Conservation (phyloP, 53 echinoderm and acorn worm genomes). For the Paelopatides confundens region DNA sequence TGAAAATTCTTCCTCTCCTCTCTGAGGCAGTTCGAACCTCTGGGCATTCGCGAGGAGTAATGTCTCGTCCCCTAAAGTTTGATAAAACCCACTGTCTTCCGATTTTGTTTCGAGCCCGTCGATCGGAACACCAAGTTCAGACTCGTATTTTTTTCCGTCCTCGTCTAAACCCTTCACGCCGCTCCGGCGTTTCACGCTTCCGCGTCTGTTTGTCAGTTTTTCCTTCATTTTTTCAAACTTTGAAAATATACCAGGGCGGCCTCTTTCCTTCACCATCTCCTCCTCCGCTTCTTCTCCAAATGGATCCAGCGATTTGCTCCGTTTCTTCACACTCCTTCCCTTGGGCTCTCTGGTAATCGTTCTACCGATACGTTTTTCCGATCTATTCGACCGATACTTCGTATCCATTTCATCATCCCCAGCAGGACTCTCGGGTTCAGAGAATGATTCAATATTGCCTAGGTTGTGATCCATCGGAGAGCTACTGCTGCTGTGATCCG, state of each 20-base stretch:
- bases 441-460: constrained; percentile 74
- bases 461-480: constrained; percentile 63
- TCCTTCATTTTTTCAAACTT: constrained; percentile 81
- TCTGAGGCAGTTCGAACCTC: constrained; percentile 20
- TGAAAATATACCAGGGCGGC: constrained; percentile 88
- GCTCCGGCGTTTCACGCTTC: constrained; percentile 81
- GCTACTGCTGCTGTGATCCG: constrained; percentile 66
- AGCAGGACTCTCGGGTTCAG: constrained; percentile 89
- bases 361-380: constrained; percentile 75
- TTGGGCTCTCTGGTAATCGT: constrained; percentile 76
- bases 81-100: constrained; percentile 92
- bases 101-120: constrained; percentile 93
- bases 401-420: constrained; percentile 80
- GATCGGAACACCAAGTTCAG: constrained; percentile 59
- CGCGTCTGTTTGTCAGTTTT: constrained; percentile 76
- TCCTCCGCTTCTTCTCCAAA: constrained; percentile 70
- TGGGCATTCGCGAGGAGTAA: constrained; percentile 5
- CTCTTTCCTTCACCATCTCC: constrained; percentile 68
- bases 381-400: constrained; percentile 47
- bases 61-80: constrained; percentile 68
- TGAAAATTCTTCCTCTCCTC: constrained; percentile 78
- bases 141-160: constrained; percentile 48
- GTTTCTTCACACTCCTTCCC: constrained; percentile 74
- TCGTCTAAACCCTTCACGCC: constrained; percentile 68
- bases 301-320: constrained; percentile 90